phyloP scores from a whole-genome alignment of 2,888 invertebrate species.

The Macropis europaea region DNA sequence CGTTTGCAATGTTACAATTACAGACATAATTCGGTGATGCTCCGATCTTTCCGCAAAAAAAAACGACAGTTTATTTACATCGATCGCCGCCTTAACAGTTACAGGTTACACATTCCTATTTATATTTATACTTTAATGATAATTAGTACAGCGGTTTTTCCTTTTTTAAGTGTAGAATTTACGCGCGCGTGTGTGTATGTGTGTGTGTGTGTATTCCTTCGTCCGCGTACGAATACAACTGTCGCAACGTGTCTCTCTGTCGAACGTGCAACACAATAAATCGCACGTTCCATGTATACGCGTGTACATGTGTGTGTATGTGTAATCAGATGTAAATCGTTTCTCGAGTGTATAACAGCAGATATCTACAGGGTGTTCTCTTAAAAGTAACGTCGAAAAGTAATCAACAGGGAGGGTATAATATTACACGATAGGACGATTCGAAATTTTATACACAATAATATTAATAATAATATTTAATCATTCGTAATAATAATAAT shows the following conservation, averaged over 20 bases:
- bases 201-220: constrained; percentile 13
- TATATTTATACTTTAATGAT: constrained; percentile 72
- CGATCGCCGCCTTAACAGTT: constrained; percentile 73
- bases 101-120: constrained; percentile 73
- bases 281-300: background rate
- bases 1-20: constrained; percentile 50
- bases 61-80: constrained; percentile 73
- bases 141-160: constrained; percentile 68
- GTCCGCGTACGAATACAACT: constrained; percentile 33
- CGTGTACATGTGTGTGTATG: constrained; percentile 29
- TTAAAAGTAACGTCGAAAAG: constrained; percentile 66
- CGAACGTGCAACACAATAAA: too few relatives aligned
- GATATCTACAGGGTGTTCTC: constrained; percentile 73
- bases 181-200: constrained; percentile 32
- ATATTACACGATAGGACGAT: constrained; percentile 73
- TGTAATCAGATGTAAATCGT: constrained; percentile 39
- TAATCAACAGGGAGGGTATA: constrained; percentile 73
- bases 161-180: constrained; percentile 49
- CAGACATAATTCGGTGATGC: constrained; percentile 37
- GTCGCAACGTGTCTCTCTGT: constrained; percentile 11
- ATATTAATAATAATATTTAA: constrained; percentile 64
- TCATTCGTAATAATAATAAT: constrained; percentile 50
- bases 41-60: constrained; percentile 41
- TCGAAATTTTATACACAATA: constrained; percentile 71
- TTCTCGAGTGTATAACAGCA: constrained; percentile 68